Base-by-base conservation (phyloP, 2,797 vertebrate genomes). In the Sphaeramia orbicularis region DNA sequence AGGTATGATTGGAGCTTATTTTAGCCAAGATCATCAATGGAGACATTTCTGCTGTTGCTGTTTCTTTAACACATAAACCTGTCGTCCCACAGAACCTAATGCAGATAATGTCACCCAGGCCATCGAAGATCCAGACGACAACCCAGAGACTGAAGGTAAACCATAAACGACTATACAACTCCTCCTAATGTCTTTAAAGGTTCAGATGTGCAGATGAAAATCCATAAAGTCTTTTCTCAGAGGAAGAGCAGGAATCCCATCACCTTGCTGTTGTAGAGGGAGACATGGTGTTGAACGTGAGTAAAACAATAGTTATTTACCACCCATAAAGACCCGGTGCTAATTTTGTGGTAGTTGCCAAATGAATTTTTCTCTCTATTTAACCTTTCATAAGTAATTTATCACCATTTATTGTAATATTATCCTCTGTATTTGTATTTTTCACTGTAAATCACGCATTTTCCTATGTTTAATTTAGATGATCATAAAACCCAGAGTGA, bases 131-230 rank as follows among this genome's bases (percentile, higher is more conserved):
- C 62, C 58, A 12, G 0, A 71, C 2, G 4, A 58, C 0, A 49
- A 78, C 65, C 82, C 89, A 2, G 89, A 90, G 56, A 89, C 80
- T 4, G 6, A 78, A 1, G 85, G 88, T 85, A 63, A 66, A 18
- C 0, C 7, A 6, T 12, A 0, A 1, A 27, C 9, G 4, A 36
- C 15, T 14, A 1, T 5, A 0, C 4, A 27, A 27, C 4, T 27
- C 1, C 24, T 27, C 19, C 19, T 21, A n/a, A 24, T 24, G 24
- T 27, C 24, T 5, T 27, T 27, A 27, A 5, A 27, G 24, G 24
- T 6, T 27, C 24, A 27, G 24, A 5, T 27, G 24, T 3, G 24
- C 4, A 27, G 24, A 6, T 27, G 6, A 27, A 27, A 27, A 3
- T 5, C 4, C 24, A 27, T 5, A 4, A 27, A 3, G 6, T 38